Conservation (phyloP, 2,888 invertebrate genomes). For the Aphidius colemani region DNA sequence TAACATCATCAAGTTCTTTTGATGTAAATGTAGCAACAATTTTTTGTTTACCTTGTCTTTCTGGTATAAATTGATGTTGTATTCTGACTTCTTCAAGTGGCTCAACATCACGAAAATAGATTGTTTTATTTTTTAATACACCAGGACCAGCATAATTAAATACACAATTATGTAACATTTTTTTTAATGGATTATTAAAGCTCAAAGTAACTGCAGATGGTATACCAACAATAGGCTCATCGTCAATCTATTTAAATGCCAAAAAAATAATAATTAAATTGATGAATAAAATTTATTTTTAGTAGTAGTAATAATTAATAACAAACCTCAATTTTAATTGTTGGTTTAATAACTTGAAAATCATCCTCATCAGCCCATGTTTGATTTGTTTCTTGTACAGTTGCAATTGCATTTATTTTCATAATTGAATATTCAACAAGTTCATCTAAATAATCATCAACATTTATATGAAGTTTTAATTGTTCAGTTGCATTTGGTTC, state of each 20-base stretch:
- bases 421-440: constrained; percentile 80
- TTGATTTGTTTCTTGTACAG: constrained; percentile 80
- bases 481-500: constrained; percentile 69
- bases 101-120: constrained; percentile 65
- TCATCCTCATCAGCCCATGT: constrained; percentile 84
- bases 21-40: constrained; percentile 75
- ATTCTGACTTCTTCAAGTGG: constrained; percentile 64
- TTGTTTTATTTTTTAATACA: constrained; percentile 65
- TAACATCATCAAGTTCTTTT: constrained; percentile 71
- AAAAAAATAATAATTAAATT: neutral
- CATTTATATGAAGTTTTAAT: constrained; percentile 64
- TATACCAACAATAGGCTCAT: constrained; percentile 65
- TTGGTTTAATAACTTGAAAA: constrained; percentile 78
- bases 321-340: constrained; percentile 69
- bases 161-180: constrained; percentile 68
- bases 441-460: constrained; percentile 77
- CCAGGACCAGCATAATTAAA: constrained; percentile 75
- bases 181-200: constrained; percentile 74
- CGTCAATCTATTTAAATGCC: constrained; percentile 63
- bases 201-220: constrained; percentile 65
- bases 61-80: constrained; percentile 67
- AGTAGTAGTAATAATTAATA: neutral
- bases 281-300: constrained; percentile 4
- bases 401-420: constrained; percentile 78
- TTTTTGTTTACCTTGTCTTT: constrained; percentile 68